These are phyloP conservation scores for Phalacrocorax brasilianus DNA, from an alignment of 2,113 vertebrate genomes.

Conservation along the genomic window DNA sequence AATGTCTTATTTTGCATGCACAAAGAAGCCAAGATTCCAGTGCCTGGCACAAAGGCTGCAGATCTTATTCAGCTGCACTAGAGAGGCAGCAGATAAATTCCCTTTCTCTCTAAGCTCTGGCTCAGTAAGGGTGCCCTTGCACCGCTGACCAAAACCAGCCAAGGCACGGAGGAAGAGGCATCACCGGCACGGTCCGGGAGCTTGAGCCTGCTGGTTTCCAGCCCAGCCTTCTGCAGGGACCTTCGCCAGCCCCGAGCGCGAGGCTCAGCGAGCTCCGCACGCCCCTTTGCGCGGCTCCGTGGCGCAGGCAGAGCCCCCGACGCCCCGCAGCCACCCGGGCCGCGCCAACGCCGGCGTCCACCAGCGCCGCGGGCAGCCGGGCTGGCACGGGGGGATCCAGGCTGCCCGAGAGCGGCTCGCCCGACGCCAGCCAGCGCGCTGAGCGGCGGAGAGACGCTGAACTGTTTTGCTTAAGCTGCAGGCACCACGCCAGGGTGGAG, in stretches of 20 bases:
- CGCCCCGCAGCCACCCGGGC: not conserved
- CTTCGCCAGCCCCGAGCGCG: accelerated
- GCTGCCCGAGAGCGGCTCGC: not conserved
- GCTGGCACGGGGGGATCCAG: too few species aligned
- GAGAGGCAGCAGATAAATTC: not conserved
- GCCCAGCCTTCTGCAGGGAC: accelerated
- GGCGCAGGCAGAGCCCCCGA: not conserved
- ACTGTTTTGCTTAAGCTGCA: too few species aligned
- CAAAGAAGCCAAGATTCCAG: conserved; percentile 7
- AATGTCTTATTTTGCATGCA: conserved; percentile 36
- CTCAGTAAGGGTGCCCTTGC: not conserved
- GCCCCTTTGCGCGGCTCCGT: accelerated
- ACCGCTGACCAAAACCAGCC: not conserved
- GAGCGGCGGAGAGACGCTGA: not conserved
- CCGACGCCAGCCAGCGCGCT: accelerated
- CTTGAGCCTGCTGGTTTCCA: not conserved
- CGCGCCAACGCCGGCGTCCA: not conserved
- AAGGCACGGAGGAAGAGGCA: accelerated
- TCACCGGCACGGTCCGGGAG: not conserved
- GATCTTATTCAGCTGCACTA: not conserved
- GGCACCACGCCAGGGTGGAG: accelerated
- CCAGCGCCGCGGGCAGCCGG: accelerated
- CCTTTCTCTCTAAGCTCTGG: not conserved
- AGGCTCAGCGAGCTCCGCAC: accelerated
- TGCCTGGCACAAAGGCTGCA: conserved; percentile 18